A percentile compares a stretch with the other conserved stretches of the same genome.
Conservation (phyloP, 2,797 vertebrate species). For the Labeo calbasu region DNA sequence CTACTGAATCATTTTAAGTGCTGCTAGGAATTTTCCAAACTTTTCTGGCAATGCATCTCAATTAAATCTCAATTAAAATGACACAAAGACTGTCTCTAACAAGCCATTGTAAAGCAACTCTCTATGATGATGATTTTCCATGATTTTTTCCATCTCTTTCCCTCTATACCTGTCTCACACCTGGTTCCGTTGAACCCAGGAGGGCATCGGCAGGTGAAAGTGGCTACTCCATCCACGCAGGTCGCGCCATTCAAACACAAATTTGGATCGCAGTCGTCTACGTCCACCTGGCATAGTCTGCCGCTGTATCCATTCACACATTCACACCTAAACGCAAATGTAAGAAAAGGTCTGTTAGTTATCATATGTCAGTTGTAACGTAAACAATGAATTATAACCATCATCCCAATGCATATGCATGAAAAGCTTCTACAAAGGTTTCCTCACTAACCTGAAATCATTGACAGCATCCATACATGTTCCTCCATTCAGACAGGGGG, state of each 20-base stretch:
- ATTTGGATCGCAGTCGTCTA: conserved; percentile 90
- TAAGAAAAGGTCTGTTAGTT: not conserved
- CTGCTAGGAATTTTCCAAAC: not conserved
- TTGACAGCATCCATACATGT: conserved; percentile 86
- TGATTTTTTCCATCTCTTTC: conserved; percentile 41
- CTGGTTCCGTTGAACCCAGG: conserved; percentile 98
- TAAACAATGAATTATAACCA: not conserved
- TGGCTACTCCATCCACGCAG: conserved; percentile 88
- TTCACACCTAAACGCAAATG: conserved; percentile 81
- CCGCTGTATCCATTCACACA: conserved; percentile 89
- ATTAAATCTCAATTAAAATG: not conserved
- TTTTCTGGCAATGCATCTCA: not conserved
- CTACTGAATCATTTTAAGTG: not conserved
- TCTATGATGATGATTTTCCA: conserved; percentile 16
- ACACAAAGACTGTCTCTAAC: not conserved
- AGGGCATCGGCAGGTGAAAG: conserved; percentile 90
- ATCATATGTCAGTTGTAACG: not conserved
- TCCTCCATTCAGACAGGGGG: conserved; percentile 92
- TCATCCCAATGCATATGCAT: not conserved
- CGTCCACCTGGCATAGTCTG: conserved; percentile 86
- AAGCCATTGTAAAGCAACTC: conserved; percentile 9
- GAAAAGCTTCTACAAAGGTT: not conserved
- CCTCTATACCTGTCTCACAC: conserved; percentile 97
- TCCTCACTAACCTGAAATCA: conserved; percentile 82
- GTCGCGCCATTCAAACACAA: conserved; percentile 94